phyloP scores from a whole-genome alignment of 2,797 vertebrate species.

The Dendrocincla tyrannina region DNA sequence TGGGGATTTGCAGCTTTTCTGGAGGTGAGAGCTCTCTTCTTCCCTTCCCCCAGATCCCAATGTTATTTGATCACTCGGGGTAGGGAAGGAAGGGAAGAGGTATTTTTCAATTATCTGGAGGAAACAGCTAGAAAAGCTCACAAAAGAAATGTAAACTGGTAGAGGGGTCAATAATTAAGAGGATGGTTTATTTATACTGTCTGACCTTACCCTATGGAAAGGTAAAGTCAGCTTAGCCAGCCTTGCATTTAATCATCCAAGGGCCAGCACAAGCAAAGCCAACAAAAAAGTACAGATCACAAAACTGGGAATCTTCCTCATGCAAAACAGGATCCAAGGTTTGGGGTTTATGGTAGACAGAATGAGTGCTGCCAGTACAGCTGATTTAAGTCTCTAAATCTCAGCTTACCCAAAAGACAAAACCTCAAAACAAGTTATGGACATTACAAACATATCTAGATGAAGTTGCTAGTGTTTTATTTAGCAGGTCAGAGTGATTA shows the following conservation, averaged over 20 bases:
- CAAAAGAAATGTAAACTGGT: conserved; percentile 11
- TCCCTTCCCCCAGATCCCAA: background rate
- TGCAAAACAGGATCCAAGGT: background rate
- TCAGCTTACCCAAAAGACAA: background rate
- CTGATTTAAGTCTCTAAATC: background rate
- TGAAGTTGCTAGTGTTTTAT: background rate
- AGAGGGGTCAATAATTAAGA: background rate
- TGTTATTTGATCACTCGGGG: background rate
- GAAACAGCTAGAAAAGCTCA: conserved; percentile 57
- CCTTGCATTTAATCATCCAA: background rate
- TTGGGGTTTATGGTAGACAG: background rate
- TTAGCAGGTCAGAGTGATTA: background rate
- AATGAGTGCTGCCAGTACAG: background rate
- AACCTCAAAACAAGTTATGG: background rate
- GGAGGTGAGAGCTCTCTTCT: background rate
- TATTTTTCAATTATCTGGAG: conserved; percentile 56
- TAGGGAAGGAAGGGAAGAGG: conserved; percentile 51
- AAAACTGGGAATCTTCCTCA: background rate
- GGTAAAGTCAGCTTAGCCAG: background rate
- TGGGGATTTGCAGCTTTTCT: background rate
- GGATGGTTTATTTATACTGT: conserved; percentile 37
- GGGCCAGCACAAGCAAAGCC: background rate
- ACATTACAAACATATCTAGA: background rate
- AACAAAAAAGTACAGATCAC: background rate
- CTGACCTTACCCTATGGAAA: conserved; percentile 13